Base-by-base conservation (phyloP, 2,797 vertebrate species). In the Pseudochromis fuscus region DNA sequence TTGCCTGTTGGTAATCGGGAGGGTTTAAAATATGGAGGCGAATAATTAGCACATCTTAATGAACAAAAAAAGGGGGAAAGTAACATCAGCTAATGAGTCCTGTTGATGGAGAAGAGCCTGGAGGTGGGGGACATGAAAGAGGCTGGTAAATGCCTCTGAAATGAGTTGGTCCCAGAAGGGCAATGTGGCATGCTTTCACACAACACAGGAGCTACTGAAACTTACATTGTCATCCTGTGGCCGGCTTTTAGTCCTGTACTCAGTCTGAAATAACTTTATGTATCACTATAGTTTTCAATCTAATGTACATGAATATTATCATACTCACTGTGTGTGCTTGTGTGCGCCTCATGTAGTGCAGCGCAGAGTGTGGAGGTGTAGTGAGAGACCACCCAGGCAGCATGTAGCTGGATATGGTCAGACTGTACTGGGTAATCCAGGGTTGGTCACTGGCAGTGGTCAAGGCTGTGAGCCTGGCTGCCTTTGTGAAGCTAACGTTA, bases 41-140 rank as follows among this genome's bases (percentile, higher is more conserved):
- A 93, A 94, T 95, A 94, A 95, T 95, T 95, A 94, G 87, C 93
- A 93, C 91, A 81, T 92, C 86, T 88, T 93, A 94, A 94, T 93
- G 92, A 94, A 94, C 85, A 89, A 91, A 93, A 83, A 88, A 70
- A 77, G 15, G 57, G 77, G 79, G 72, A 50, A 85, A 77, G 85
- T 86, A 89, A 87, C 87, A 90, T 91, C 86, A 89, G 81, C 88
- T 93, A 91, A 91, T 90, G 89, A 90, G 84, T 89, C 79, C 61
- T 91, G 89, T 87, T 89, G 91, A 89, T 89, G 88, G 82, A 88
- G 82, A 81, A 73, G 87, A 86, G 89, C 77, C 80, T 87, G 83
- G 89, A 92, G 89, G 89, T 91, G 87, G 83, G 80, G 78, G 86
- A 87, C 88, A 88, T 93, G 87, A 94, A 93, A 93, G 91, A 83